phyloP scores from a whole-genome alignment of 2,797 vertebrate species.

The Arrhamphus sclerolepis region DNA sequence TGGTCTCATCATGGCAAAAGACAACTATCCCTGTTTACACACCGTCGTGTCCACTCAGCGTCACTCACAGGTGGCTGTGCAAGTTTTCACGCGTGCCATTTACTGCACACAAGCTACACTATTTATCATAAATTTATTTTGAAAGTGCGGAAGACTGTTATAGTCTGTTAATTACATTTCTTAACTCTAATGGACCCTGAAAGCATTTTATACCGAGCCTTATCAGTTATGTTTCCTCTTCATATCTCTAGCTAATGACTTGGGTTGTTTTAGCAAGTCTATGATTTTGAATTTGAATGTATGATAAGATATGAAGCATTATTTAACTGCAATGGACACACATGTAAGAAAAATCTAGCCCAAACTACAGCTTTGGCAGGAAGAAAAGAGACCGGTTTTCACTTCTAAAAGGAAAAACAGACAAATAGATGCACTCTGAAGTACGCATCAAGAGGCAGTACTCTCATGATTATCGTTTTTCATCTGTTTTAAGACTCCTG shows the following conservation, averaged over 20 bases:
- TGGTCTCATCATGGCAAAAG: constrained; percentile 41
- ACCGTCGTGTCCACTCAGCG: constrained; percentile 20
- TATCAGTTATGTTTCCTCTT: constrained; percentile 36
- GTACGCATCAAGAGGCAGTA: constrained; percentile 58
- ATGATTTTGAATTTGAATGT: too few species aligned
- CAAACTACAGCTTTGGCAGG: constrained; percentile 31
- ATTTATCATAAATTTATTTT: too few species aligned
- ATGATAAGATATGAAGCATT: constrained; percentile 17
- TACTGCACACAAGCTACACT: too few species aligned
- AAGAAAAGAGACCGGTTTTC: constrained; percentile 52
- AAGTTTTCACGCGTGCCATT: too few species aligned
- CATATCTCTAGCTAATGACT: constrained; percentile 34
- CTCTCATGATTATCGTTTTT: constrained; percentile 71
- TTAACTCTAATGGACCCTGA: constrained; percentile 39
- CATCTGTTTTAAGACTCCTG: constrained; percentile 65
- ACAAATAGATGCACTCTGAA: constrained; percentile 63
- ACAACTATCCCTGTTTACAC: constrained; percentile 32
- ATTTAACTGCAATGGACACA: constrained; percentile 29
- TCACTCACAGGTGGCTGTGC: neutral
- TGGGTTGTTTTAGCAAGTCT: constrained; percentile 12
- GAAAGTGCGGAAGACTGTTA: neutral
- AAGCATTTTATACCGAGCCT: constrained; percentile 27
- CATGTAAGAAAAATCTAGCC: constrained; percentile 33
- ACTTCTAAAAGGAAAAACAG: constrained; percentile 55
- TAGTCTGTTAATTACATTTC: constrained; percentile 44